A percentile compares a stretch with the other conserved stretches of the same genome.
These are phyloP conservation scores for Centrocercus urophasianus DNA, from an alignment of 2,113 vertebrate species.

Conservation along the genomic window DNA sequence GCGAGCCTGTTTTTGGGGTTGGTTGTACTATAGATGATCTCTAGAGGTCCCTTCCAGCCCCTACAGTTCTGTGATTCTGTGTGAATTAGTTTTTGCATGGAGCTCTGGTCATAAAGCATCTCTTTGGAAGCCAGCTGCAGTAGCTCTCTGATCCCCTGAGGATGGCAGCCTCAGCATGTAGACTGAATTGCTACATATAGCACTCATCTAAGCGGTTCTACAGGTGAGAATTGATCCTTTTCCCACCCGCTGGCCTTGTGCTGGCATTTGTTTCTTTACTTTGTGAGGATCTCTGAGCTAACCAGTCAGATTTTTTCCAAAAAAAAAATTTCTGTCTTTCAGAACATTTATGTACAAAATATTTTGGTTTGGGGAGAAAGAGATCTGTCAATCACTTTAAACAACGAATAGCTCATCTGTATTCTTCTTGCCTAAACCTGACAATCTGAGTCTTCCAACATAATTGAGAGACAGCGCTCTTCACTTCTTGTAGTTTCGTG, in stretches of 20 bases:
- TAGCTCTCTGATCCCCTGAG: background rate
- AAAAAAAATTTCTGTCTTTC: background rate
- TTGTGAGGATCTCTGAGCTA: background rate
- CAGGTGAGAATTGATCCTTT: background rate
- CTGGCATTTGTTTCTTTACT: background rate
- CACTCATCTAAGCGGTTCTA: background rate
- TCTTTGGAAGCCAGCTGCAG: background rate
- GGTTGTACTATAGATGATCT: too few species aligned
- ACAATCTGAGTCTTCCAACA: background rate
- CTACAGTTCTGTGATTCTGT: too few species aligned
- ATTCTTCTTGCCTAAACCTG: background rate
- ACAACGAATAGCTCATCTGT: background rate
- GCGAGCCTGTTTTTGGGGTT: too few species aligned
- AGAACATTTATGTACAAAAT: background rate
- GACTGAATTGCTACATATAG: background rate
- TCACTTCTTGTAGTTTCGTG: background rate
- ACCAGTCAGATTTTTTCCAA: background rate
- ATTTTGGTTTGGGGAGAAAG: background rate
- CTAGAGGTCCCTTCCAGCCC: too few species aligned
- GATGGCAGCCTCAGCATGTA: constrained; percentile 41
- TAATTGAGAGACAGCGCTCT: background rate
- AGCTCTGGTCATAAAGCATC: background rate
- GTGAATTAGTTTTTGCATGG: background rate
- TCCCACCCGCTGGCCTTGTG: rapidly evolving
- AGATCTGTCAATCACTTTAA: background rate